phyloP scores from a whole-genome alignment of 2,888 invertebrate genomes.

The Chelonus formosanus region DNA sequence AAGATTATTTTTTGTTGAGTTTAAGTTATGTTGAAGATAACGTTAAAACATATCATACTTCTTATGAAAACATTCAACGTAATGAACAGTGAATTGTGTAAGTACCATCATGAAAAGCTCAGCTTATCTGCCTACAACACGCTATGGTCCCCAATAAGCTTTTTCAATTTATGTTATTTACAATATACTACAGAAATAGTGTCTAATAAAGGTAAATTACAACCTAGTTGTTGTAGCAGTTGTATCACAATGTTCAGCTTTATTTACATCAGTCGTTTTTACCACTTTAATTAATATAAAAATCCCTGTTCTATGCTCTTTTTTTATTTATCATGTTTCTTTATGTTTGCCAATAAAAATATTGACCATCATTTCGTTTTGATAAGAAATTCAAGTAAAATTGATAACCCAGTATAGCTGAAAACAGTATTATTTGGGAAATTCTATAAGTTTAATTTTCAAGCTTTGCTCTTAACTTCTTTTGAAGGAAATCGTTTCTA shows the following conservation, averaged over 20 bases:
- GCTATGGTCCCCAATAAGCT: constrained; percentile 20
- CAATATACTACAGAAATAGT: constrained; percentile 7
- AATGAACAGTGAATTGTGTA: constrained; percentile 31
- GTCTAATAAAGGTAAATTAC: constrained; percentile 31
- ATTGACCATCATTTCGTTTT: constrained; percentile 16
- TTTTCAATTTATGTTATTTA: constrained; percentile 32
- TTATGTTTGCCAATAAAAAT: not conserved
- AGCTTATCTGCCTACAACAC: constrained; percentile 32
- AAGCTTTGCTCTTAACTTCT: constrained; percentile 11
- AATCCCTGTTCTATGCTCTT: not conserved
- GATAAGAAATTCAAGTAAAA: no score
- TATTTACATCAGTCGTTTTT: not conserved
- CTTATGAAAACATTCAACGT: constrained; percentile 19
- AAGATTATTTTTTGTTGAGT: not conserved
- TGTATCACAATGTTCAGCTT: not conserved
- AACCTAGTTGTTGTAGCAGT: not conserved
- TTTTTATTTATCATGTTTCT: not conserved
- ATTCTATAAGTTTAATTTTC: constrained; percentile 11
- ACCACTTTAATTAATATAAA: not conserved
- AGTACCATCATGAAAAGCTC: constrained; percentile 26
- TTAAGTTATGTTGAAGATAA: constrained; percentile 10
- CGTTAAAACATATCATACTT: constrained; percentile 18
- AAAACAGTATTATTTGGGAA: not conserved
- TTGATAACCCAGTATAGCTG: no score
- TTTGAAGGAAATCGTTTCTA: constrained; percentile 9